Percentiles rank a stretch among this genome's conserved stretches.
Conservation (phyloP, 2,797 vertebrate species). For the Lacerta viridis region DNA sequence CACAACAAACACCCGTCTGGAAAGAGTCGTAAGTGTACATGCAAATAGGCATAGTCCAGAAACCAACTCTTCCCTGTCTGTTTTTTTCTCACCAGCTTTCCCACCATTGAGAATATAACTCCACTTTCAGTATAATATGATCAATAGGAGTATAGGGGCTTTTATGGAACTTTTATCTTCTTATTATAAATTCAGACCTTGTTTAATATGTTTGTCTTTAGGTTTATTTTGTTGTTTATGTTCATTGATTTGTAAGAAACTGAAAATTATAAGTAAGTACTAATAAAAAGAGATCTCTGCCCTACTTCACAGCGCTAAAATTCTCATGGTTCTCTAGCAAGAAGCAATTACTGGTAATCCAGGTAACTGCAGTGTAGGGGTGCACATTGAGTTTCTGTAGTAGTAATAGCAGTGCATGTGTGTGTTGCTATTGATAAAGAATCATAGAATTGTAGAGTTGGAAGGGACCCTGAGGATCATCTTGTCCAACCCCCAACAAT, state of each 20-base stretch:
- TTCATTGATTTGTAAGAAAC: background rate
- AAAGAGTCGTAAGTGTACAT: too few relatives aligned
- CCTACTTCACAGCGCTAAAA: background rate
- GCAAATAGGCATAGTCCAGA: background rate
- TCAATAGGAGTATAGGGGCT: background rate
- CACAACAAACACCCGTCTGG: too few relatives aligned
- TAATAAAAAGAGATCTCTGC: background rate
- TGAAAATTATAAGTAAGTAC: background rate
- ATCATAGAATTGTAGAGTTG: too few relatives aligned
- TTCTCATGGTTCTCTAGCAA: background rate
- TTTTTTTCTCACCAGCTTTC: background rate
- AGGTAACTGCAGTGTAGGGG: background rate
- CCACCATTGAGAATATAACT: background rate
- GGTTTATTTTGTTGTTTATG: constrained; percentile 1
- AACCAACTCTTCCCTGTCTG: background rate
- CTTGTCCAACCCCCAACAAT: too few relatives aligned
- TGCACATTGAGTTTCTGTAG: background rate
- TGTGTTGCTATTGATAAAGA: background rate
- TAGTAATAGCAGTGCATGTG: background rate
- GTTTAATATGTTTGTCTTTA: constrained; percentile 6
- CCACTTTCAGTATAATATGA: background rate
- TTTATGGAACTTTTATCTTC: background rate
- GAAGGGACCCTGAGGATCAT: too few relatives aligned
- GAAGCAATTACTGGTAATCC: background rate
- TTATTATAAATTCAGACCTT: constrained; percentile 1